Evolutionary conservation across 2,113 vertebrate species (phyloP), one percentile per base, ranked within the genome.

Genomic region (Plecturocebus donacophilus): DNA sequence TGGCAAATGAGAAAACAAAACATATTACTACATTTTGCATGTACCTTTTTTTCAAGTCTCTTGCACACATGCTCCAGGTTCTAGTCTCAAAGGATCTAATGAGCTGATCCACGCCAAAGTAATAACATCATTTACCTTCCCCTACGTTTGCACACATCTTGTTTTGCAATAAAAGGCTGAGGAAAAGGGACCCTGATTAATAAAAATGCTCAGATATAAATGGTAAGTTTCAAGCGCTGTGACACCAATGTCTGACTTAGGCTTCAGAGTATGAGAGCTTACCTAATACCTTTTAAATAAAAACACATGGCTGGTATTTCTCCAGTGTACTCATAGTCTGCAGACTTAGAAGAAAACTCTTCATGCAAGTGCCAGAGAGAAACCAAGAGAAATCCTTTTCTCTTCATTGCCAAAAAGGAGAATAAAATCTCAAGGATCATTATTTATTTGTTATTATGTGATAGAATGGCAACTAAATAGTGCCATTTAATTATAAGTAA

Each of bases 401-500:
- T 89, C 25, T 56, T 17, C 23, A 9, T 90, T 76, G 32, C 38
- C 42, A 56, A 20, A 30, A 61, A 94, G 11, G 47, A 70, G 21
- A 75, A 85, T 77, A 32, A 58, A 95, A 90, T 42, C 8, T 82
- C 38, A 32, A 93, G 19, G 4, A 7, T 68, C 6, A 45, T 90
- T 71, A 87, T 45, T 3, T 77, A 84, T 87, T 96, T 84, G 47
- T 52, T 90, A 86, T 70, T 56, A 38, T 0, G 23, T 76, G 47
- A 9, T n/a, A 79, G 30, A 47, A 88, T 81, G 12, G 3, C 27
- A 92, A 68, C 30, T 13, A 58, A 92, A 81, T 52, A 14, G 42
- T 92, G 12, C 4, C 21, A 80, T 85, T 94, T 87, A 91, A 84
- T 90, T 92, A 81, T 58, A 66, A 94, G 80, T 87, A 93, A 45